Percentiles rank a stretch among this genome's conserved stretches.
phyloP scores from a whole-genome alignment of 37 sponge, comb jelly and placozoan species.

The Spongilla lacustris region DNA sequence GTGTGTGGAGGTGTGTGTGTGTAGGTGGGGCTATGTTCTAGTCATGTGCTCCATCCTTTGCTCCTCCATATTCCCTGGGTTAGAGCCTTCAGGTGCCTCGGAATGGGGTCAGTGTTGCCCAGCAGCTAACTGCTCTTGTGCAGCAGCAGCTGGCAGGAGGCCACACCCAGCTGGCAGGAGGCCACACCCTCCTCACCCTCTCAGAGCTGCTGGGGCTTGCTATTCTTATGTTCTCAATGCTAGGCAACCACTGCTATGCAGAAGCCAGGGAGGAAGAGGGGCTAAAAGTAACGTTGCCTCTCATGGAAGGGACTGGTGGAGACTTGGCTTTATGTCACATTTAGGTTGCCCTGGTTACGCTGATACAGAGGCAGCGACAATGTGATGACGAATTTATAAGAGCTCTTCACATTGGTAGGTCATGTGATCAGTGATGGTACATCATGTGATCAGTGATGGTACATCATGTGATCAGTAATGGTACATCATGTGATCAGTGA shows the following conservation, averaged over 20 bases:
- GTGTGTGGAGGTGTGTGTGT: neutral
- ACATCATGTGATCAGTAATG: neutral
- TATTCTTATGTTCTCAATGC: constrained; percentile 44
- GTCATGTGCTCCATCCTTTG: neutral
- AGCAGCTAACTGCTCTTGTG: constrained; percentile 16
- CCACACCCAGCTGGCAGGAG: constrained; percentile 3
- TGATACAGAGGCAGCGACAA: constrained; percentile 18
- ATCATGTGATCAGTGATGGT: neutral
- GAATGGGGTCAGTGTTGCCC: constrained; percentile 9
- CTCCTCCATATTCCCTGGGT: neutral
- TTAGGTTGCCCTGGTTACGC: constrained; percentile 30
- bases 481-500: neutral
- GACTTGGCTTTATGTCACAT: no score
- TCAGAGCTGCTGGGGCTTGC: constrained; percentile 38
- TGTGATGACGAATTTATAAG: constrained; percentile 18
- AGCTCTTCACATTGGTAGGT: neutral
- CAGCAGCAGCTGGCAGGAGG: neutral
- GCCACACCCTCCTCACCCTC: constrained; percentile 18
- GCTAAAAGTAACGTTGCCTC: constrained; percentile 9
- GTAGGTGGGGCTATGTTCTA: no score
- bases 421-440: neutral
- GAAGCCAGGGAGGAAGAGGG: neutral
- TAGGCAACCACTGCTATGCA: constrained; percentile 14
- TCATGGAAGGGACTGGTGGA: no score
- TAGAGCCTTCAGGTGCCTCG: neutral